These are phyloP conservation scores for Dasyurus viverrinus DNA, from an alignment of 2,113 vertebrate genomes.

Conservation along the genomic window DNA sequence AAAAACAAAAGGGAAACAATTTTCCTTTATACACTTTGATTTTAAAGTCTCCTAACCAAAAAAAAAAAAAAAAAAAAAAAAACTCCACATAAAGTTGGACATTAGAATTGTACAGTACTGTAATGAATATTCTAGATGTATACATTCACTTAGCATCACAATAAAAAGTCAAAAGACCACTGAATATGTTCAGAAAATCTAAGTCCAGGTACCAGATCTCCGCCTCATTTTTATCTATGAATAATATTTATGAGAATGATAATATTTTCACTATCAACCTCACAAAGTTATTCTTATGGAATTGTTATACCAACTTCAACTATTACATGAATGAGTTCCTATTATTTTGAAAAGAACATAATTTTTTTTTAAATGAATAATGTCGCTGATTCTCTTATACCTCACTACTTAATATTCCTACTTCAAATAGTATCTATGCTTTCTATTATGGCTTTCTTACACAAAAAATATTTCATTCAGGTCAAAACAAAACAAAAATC, in stretches of 20 bases:
- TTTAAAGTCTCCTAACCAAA: constrained; percentile 51
- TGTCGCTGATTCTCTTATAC: background rate
- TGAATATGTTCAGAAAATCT: background rate
- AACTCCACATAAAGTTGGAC: constrained; percentile 23
- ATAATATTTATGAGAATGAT: background rate
- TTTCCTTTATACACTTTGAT: constrained; percentile 28
- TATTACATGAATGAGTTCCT: background rate
- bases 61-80: constrained; percentile 33
- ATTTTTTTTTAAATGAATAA: background rate
- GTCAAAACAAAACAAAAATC: constrained; percentile 41
- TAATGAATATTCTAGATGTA: constrained; percentile 30
- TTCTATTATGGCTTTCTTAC: constrained; percentile 16
- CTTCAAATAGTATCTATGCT: constrained; percentile 46
- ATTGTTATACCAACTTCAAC: background rate
- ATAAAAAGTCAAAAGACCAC: background rate
- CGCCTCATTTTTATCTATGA: background rate
- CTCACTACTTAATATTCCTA: constrained; percentile 40
- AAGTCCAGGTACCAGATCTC: background rate
- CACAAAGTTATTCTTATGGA: background rate
- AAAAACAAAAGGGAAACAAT: background rate
- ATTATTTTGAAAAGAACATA: background rate
- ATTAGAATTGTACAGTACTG: constrained; percentile 21
- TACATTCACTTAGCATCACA: background rate
- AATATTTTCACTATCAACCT: background rate
- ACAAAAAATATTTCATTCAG: constrained; percentile 41